Conservation (phyloP, 2,888 invertebrate genomes). For the Taenaris catops region DNA sequence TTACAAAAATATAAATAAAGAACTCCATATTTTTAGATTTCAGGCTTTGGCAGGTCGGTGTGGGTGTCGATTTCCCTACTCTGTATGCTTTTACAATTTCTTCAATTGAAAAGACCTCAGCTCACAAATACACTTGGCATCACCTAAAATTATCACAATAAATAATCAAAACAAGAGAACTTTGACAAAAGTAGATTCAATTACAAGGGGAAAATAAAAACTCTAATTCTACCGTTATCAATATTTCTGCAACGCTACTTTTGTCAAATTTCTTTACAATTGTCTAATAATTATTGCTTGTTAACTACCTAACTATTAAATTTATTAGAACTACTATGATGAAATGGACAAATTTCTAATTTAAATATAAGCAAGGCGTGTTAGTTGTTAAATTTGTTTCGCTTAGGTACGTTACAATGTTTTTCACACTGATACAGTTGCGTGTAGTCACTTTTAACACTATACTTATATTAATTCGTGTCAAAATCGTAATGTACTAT, state of each 20-base stretch:
- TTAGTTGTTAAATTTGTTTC: too few species aligned
- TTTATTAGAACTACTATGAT: conserved; percentile 9
- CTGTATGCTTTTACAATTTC: neutral
- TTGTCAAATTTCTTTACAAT: conserved; percentile 52
- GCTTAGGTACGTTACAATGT: too few species aligned
- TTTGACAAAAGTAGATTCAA: conserved; percentile 52
- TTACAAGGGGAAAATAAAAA: conserved; percentile 16
- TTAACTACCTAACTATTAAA: conserved; percentile 57
- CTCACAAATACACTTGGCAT: conserved; percentile 2
- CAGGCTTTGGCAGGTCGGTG: conserved; percentile 11
- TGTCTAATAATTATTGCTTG: conserved; percentile 65
- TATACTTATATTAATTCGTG: too few species aligned
- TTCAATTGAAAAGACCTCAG: conserved; percentile 1
- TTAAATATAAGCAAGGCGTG: too few species aligned
- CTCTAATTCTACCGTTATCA: too few species aligned
- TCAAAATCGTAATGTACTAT: too few species aligned
- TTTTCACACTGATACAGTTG: too few species aligned
- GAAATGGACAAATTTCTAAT: too few species aligned
- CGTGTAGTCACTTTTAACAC: too few species aligned
- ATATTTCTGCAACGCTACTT: conserved; percentile 16
- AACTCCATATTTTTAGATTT: conserved; percentile 12
- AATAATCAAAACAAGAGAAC: conserved; percentile 44
- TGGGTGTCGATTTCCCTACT: neutral
- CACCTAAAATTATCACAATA: conserved; percentile 23
- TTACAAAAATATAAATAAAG: conserved; percentile 46